Evolutionary conservation across 2,797 vertebrate species (phyloP).

Genomic region (Tangara arthus): DNA sequence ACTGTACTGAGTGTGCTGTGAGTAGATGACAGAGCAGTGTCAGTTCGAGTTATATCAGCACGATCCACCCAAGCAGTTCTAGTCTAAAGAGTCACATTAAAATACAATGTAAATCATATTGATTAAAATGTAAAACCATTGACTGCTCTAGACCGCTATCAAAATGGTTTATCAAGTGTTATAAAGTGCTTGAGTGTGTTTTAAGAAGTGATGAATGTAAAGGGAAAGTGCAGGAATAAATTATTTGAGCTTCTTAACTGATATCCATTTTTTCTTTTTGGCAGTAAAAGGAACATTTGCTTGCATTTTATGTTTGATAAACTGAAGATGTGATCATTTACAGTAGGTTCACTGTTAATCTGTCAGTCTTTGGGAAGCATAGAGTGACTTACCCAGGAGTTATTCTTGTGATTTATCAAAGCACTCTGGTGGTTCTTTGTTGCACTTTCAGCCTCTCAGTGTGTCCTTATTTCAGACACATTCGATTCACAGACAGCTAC

Average conservation of each 20-base stretch:
- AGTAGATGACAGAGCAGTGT: neutral
- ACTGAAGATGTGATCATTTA: neutral
- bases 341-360: neutral
- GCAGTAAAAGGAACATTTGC: neutral
- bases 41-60: neutral
- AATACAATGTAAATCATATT: neutral
- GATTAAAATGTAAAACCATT: neutral
- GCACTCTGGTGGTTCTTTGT: neutral
- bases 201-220: neutral
- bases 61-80: neutral
- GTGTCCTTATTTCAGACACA: neutral
- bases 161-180: fast-evolving
- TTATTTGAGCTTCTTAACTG: neutral
- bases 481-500: neutral
- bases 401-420: neutral
- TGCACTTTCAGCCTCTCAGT: neutral
- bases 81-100: neutral
- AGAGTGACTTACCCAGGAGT: neutral
- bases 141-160: neutral
- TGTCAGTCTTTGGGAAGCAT: neutral
- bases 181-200: neutral
- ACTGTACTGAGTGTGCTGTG: neutral
- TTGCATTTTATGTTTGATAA: neutral
- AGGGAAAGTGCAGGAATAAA: neutral
- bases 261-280: neutral